Base-by-base conservation (phyloP, 2,888 invertebrate genomes). In the Gerris lacustris region DNA sequence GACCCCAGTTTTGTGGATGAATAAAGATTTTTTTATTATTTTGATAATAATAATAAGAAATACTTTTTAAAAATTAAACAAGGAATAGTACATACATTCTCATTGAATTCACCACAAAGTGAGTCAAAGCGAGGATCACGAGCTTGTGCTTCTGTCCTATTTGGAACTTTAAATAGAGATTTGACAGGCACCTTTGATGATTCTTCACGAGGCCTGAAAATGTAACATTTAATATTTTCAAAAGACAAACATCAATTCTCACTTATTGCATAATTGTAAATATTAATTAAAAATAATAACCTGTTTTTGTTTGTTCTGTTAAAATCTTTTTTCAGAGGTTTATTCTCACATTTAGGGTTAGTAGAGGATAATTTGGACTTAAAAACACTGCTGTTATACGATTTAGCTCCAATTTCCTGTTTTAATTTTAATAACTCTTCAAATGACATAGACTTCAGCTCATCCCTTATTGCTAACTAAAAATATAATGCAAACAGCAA, bases 111-210 rank as follows among this genome's bases (percentile, higher is more conserved):
- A 5, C 95, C 95, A 76, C 92, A 92, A 0, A 91, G 83, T 43
- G 88, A 88, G 79, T 95, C 94, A 82, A 94, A 96, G 75, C 96
- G 85, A 0, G 95, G 96, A 83, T 96, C 95, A 71, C 89, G 80
- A 74, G 82, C 84, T 73, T 82, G 82, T 4, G 11, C 55, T 55
- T 9, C 9, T 11, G 55, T 15, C 15, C 15, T 55, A 55, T 55
- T 9, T 9, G 55, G 5, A 55, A 55, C 55, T 55, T 55, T 9
- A 11, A 55, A 55, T 2, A 55, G 9, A 9, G 55, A 55, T 55
- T 15, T 55, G 15, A 55, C 55, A 11, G 55, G 55, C 9, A 55
- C 15, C 55, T 55, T 55, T 1, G 55, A 55, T 55, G 55, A 55
- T 15, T 55, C 55, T 55, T 55, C 55, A 11, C 55, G 9, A 2